A percentile compares a stretch with the other conserved stretches of the same genome.
phyloP scores from a whole-genome alignment of 2,888 invertebrate genomes.

The Tipula vernalis region DNA sequence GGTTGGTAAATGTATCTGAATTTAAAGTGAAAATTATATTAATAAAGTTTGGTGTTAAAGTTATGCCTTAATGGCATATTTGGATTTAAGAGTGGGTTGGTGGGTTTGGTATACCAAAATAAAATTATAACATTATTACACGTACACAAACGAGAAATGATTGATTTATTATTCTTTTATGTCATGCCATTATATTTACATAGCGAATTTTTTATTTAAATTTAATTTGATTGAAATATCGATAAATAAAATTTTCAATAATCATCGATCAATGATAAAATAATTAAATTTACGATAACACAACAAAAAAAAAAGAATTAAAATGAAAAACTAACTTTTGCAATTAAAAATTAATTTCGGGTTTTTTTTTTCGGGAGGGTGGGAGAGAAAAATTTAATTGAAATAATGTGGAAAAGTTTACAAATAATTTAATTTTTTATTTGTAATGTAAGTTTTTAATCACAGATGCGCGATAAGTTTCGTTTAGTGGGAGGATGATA shows the following conservation, averaged over 20 bases:
- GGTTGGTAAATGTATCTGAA: neutral
- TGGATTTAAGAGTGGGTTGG: neutral
- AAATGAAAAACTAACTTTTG: neutral
- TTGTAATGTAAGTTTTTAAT: neutral
- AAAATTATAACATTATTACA: neutral
- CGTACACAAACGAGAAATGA: neutral
- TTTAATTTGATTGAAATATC: neutral
- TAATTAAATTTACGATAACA: neutral
- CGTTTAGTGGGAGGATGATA: neutral
- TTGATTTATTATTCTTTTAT: neutral
- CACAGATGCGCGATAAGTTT: neutral
- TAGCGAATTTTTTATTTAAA: neutral
- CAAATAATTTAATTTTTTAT: too few relatives aligned
- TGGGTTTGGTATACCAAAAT: neutral
- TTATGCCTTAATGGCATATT: too few relatives aligned
- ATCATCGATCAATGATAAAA: neutral
- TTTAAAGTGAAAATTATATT: neutral
- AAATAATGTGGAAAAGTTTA: neutral
- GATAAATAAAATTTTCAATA: neutral
- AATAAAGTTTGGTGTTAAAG: neutral
- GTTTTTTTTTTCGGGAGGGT: neutral
- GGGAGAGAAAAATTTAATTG: neutral
- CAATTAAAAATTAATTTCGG: neutral
- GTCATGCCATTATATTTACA: neutral
- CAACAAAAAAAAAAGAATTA: neutral